Conservation (phyloP, 2,888 invertebrate genomes). For the Elegia similella region DNA sequence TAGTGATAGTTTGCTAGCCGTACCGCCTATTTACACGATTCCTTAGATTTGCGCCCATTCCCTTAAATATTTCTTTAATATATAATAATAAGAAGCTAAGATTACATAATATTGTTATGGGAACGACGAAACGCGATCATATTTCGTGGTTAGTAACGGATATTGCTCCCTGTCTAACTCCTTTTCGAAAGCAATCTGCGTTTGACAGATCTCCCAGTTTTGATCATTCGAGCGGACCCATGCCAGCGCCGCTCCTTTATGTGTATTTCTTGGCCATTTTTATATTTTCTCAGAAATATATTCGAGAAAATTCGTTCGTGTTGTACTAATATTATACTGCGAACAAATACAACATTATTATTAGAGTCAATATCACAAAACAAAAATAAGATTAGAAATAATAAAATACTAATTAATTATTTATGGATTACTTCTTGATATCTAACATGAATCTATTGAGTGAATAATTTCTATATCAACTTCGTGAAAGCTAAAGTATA, state of each 20-base stretch:
- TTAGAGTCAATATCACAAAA: not conserved
- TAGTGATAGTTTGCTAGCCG: no score
- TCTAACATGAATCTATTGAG: not conserved
- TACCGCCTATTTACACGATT: no score
- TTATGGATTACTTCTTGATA: not conserved
- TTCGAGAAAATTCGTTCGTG: not conserved
- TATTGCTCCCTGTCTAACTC: conserved; percentile 51
- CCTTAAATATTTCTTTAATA: no score
- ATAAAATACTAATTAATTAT: not conserved
- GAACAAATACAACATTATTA: not conserved
- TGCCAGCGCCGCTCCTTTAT: conserved; percentile 38
- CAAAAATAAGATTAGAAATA: not conserved
- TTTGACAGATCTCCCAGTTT: conserved; percentile 63
- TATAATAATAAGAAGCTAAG: not conserved
- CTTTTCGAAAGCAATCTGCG: conserved; percentile 59
- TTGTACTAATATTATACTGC: not conserved
- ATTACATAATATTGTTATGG: conserved; percentile 6
- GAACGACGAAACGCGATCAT: conserved; percentile 28
- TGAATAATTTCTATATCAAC: not conserved
- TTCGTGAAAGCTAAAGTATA: not conserved
- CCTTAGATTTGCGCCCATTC: no score
- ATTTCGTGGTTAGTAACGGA: conserved; percentile 46
- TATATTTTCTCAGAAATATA: conserved; percentile 14
- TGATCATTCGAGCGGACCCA: conserved; percentile 55
- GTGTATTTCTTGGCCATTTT: conserved; percentile 33